phyloP scores from a whole-genome alignment of 2,113 vertebrate genomes.

The Malurus cyaneus region DNA sequence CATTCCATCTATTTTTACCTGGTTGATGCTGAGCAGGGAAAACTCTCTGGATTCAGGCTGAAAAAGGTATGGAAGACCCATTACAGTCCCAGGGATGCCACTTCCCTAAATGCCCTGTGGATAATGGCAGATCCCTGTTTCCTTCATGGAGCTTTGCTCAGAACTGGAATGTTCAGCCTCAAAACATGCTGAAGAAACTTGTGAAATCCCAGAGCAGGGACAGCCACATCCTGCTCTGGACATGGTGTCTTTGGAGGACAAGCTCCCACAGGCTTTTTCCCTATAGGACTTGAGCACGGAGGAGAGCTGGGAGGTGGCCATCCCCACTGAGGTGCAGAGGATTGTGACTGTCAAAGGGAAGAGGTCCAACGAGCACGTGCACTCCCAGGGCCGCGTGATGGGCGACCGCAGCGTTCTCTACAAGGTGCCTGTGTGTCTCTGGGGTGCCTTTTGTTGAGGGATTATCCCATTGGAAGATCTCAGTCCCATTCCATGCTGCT shows the following conservation, averaged over 20 bases:
- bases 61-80: constrained; percentile 76
- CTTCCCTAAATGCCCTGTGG: neutral
- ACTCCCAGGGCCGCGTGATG: constrained; percentile 97
- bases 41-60: constrained; percentile 87
- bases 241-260: neutral
- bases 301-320: constrained; percentile 88
- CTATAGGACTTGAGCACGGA: constrained; percentile 89
- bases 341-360: constrained; percentile 91
- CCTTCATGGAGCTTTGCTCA: neutral
- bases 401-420: constrained; percentile 98
- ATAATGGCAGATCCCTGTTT: neutral
- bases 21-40: constrained; percentile 85
- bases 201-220: neutral
- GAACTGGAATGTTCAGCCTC: neutral
- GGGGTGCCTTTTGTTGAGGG: neutral
- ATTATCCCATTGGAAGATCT: neutral
- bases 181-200: fast-evolving
- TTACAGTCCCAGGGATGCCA: neutral
- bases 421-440: constrained; percentile 76
- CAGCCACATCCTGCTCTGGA: neutral
- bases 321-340: constrained; percentile 87
- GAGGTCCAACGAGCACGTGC: constrained; percentile 90
- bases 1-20: constrained; percentile 92
- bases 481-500: neutral
- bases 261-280: fast-evolving